Base-by-base conservation (phyloP, 1,140 invertebrate species). In the Tribolium castaneum region DNA sequence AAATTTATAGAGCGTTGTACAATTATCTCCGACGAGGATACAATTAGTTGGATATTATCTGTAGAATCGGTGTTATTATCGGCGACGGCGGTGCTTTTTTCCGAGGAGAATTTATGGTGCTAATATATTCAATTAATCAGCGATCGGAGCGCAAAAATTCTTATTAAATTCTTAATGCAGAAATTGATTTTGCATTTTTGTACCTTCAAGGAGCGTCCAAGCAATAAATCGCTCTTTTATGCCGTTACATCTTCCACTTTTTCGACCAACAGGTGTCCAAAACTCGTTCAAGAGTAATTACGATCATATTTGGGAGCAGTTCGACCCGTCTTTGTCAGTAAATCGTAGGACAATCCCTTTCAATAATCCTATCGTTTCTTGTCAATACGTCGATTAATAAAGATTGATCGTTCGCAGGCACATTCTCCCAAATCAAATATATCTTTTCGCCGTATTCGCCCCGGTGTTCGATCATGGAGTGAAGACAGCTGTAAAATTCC, bases 1-100 rank as follows among this genome's bases (percentile, higher is more conserved):
- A 66, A 66, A 66, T 66, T 66, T 66, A 66, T 66, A 66, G 59
- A 66, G 59, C 59, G 59, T 66, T 66, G 59, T 66, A 30, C 59
- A 66, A 66, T 66, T 66, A 66, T 66, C 22, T 35, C 13, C 2
- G 59, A 66, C 59, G 59, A 30, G 59, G n/a, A 66, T 66, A 22
- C 59, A 66, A 66, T 66, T 66, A 66, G 59, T 35, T 66, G 25
- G 22, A 66, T 66, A 66, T 66, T 66, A 66, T 66, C 59, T 66
- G 25, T 30, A 12, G 59, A 35, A 66, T 66, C 59, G 19, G 30
- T 66, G 59, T 35, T 66, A 66, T 66, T 66, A 66, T 34, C 59
- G 59, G 14, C 2, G 59, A 35, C 30, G 59, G 25, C 59, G 59
- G 54, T 12, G 10, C 22, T 66, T 66, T 66, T 66, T 35, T n/a